Conservation (phyloP, 2,797 vertebrate species). For the Rhinoraja longicauda region DNA sequence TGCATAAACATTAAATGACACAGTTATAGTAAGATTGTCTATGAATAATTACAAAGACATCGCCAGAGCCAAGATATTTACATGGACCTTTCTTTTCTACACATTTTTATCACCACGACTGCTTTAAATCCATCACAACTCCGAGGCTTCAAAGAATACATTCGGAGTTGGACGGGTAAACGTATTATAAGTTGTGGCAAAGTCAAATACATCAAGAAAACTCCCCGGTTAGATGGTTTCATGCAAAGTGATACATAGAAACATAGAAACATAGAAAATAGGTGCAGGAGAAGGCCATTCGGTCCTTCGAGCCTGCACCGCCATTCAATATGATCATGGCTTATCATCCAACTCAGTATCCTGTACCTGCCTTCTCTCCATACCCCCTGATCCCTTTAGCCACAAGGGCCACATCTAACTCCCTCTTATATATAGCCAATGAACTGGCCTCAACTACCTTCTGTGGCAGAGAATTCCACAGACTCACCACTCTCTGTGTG, state of each 20-base stretch:
- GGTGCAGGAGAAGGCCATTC: no score
- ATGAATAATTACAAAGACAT: background rate
- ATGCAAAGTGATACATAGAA: background rate
- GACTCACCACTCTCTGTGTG: no score
- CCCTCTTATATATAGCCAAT: no score
- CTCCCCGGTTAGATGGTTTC: background rate
- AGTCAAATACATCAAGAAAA: background rate
- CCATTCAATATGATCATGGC: no score
- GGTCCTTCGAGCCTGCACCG: no score
- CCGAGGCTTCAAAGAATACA: background rate
- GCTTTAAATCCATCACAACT: background rate
- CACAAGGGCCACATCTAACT: no score
- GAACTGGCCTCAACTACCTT: no score
- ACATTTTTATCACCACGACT: background rate
- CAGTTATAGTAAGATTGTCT: background rate
- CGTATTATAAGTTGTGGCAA: background rate
- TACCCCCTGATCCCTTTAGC: no score
- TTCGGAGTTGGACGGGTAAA: background rate
- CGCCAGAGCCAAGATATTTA: background rate
- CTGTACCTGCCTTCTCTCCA: no score
- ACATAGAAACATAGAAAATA: no score
- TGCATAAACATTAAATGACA: background rate
- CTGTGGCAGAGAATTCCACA: no score
- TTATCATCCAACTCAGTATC: no score
- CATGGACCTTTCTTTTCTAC: background rate